Evolutionary conservation across 1,140 invertebrate species (phyloP), one percentile per base, ranked within the genome.

Genomic region (Triops cancriformis): DNA sequence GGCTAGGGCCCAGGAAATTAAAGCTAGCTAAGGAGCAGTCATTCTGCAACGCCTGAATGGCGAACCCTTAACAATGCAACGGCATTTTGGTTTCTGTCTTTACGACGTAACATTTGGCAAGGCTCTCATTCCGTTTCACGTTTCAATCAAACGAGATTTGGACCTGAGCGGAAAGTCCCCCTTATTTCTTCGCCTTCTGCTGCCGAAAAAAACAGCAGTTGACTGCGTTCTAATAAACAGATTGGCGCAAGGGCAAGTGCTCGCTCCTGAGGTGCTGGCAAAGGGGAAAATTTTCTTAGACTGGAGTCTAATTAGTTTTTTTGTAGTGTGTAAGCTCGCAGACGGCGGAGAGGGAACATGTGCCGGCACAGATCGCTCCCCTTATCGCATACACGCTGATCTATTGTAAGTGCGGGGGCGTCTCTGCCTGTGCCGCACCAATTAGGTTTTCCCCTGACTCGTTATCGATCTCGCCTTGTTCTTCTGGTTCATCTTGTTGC

Each of bases 391-490:
- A 64, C 18, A 64, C n/a, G 51, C 18, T 23, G 18, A n/a, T n/a
- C n/a, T 64, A 51, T 23, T 18, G 23, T 23, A 18, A 18, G 14
- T 64, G 51, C 23, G 51, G 51, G 45, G 51, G 51, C 14, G 51
- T 64, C 51, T 4, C 31, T 64, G 51, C 10, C 51, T 64, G 51
- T 23, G 1, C 51, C 23, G 0, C 23, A 14, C 51, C 51, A 64
- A 64, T 64, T 64, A 64, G 51, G 51, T 64, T 64, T 64, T 64
- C 51, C 18, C n/a, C 51, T 64, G 51, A 64, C 51, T 64, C 51
- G 51, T 64, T 64, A 64, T 64, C 51, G 51, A 64, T 64, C 14
- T 64, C 31, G 31, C 2, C 2, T 7, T 7, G 2, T 37, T 37
- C 2, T 37, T 37, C 31, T 37, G 31, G 31, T 37, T 37, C 31